Percentiles rank a stretch among this genome's conserved stretches.
These are phyloP conservation scores for Drosophila ochracea DNA, from an alignment of 2,888 invertebrate genomes.

Conservation along the genomic window DNA sequence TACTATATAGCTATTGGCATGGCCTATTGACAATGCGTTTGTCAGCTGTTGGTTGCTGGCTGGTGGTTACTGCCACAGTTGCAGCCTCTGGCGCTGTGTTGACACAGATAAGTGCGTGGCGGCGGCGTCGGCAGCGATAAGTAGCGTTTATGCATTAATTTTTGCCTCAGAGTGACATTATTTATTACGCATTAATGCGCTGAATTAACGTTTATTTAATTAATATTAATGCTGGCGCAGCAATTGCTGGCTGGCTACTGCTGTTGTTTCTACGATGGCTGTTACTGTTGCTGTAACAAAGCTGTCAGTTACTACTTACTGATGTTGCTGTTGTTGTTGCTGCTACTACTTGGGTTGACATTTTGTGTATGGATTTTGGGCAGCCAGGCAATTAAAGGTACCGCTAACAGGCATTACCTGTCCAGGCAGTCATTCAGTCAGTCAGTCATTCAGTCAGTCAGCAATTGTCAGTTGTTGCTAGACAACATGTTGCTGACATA, in stretches of 20 bases:
- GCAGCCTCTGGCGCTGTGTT: constrained; percentile 62
- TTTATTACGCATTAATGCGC: constrained; percentile 81
- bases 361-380: constrained; percentile 66
- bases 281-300: constrained; percentile 32
- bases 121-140: constrained; percentile 74
- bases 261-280: constrained; percentile 19
- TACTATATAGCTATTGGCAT: constrained; percentile 66
- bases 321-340: constrained; percentile 19
- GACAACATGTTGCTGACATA: constrained; percentile 66
- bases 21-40: constrained; percentile 77
- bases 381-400: constrained; percentile 65
- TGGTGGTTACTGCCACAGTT: constrained; percentile 15
- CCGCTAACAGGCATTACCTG: constrained; percentile 63
- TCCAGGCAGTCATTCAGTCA: constrained; percentile 58
- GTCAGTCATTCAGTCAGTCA: constrained; percentile 43
- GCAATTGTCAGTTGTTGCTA: constrained; percentile 59
- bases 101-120: constrained; percentile 80
- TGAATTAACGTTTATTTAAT: constrained; percentile 82
- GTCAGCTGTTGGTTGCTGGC: constrained; percentile 49
- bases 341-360: constrained; percentile 42
- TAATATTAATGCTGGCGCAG: constrained; percentile 73
- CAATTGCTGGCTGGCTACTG: constrained; percentile 20
- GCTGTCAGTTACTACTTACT: constrained; percentile 36
- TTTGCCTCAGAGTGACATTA: constrained; percentile 76
- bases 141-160: constrained; percentile 81